These are phyloP conservation scores for Anastrepha obliqua DNA, from an alignment of 1,140 invertebrate species.

Conservation along the genomic window DNA sequence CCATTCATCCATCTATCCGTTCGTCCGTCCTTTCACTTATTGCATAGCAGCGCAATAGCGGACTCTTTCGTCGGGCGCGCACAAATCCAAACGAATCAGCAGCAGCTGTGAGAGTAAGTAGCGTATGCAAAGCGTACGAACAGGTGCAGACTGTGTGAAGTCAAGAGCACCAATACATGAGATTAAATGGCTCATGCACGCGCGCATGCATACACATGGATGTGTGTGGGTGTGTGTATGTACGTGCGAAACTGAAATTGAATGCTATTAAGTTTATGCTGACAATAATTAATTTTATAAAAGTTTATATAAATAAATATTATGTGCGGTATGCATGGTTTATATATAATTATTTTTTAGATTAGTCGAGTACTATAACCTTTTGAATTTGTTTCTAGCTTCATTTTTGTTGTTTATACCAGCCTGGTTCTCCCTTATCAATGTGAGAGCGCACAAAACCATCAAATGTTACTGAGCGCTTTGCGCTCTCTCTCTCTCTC, in stretches of 20 bases:
- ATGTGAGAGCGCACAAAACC: neutral
- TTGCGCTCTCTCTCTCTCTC: neutral
- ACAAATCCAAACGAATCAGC: constrained; percentile 45
- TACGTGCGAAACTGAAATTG: neutral
- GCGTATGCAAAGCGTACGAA: constrained; percentile 36
- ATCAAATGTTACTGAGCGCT: too few relatives aligned
- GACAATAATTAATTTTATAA: too few relatives aligned
- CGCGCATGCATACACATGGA: neutral
- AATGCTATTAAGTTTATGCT: too few relatives aligned
- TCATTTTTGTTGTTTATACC: neutral
- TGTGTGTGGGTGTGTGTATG: neutral
- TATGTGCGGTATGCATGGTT: too few relatives aligned
- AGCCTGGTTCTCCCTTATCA: neutral
- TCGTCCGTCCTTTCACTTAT: neutral
- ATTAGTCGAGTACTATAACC: too few relatives aligned
- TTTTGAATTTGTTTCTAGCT: too few relatives aligned
- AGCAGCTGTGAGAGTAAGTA: constrained; percentile 46
- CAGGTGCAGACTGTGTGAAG: neutral
- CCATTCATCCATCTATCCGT: constrained; percentile 11
- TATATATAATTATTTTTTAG: too few relatives aligned
- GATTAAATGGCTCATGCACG: neutral
- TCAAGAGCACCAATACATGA: neutral
- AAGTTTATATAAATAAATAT: too few relatives aligned
- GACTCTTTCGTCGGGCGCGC: constrained; percentile 38
- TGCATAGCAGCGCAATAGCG: constrained; percentile 31